These are phyloP conservation scores for Tarsius wallacei DNA, from an alignment of 2,797 vertebrate genomes.

Conservation along the genomic window DNA sequence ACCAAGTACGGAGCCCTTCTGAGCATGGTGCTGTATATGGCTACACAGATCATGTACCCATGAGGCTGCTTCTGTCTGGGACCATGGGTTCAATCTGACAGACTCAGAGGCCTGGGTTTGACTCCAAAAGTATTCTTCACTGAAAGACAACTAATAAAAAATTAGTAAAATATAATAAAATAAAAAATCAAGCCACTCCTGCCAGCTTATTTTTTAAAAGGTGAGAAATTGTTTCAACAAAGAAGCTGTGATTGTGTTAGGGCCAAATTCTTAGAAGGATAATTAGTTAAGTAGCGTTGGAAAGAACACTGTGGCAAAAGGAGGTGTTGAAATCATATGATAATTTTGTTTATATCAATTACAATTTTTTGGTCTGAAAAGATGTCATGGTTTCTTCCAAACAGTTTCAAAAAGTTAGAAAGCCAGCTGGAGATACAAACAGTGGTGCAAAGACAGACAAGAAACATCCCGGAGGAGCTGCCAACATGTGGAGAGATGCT, in stretches of 20 bases:
- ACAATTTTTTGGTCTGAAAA: constrained; percentile 35
- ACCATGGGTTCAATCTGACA: background rate
- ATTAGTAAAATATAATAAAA: constrained; percentile 45
- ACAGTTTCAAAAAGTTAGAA: constrained; percentile 58
- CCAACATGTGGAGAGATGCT: background rate
- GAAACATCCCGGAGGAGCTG: background rate
- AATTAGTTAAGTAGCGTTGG: constrained; percentile 77
- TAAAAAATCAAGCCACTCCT: background rate
- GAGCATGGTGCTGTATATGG: rapidly evolving
- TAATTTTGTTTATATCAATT: constrained; percentile 78
- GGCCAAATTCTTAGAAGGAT: constrained; percentile 60
- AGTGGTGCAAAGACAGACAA: background rate
- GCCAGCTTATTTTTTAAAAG: constrained; percentile 65
- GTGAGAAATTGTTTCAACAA: constrained; percentile 64
- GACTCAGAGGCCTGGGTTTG: background rate
- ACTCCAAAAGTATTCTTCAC: background rate
- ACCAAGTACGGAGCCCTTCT: background rate
- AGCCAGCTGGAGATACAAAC: constrained; percentile 57
- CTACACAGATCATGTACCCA: too few relatives aligned
- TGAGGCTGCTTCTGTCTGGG: too few relatives aligned
- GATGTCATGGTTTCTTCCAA: constrained; percentile 59
- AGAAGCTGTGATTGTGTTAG: constrained; percentile 61
- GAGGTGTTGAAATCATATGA: constrained; percentile 64
- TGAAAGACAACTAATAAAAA: background rate
- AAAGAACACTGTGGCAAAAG: background rate